Conservation (phyloP, 2,888 invertebrate species). For the Sturmia bella region DNA sequence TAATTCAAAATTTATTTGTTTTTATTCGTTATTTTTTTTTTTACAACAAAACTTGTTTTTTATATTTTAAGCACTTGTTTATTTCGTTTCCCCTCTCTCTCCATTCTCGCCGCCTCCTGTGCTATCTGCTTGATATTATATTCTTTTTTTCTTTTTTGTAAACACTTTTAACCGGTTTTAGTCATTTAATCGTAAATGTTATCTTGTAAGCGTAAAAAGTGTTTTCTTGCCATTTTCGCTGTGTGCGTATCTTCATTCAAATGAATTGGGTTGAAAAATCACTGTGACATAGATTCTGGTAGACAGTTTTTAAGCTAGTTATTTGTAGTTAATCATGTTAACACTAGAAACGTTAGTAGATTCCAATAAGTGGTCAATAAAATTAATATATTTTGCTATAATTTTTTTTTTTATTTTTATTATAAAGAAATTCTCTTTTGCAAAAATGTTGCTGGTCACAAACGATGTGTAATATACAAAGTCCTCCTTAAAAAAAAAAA, state of each 20-base stretch:
- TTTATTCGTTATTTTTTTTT: conserved; percentile 18
- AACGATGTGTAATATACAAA: no score
- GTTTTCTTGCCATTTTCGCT: background rate
- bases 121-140: conserved; percentile 2
- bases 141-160: background rate
- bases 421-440: no score
- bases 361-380: no score
- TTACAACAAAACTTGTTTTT: conserved; percentile 40
- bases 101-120: background rate
- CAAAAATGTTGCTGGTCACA: no score
- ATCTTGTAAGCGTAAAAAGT: no score
- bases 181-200: no score
- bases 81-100: background rate
- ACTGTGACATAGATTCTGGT: background rate
- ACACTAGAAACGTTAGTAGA: no score
- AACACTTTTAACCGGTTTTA: background rate
- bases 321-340: no score
- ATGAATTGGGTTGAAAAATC: background rate
- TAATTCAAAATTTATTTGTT: conserved; percentile 22
- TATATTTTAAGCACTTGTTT: conserved; percentile 27
- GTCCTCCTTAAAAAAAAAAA: no score
- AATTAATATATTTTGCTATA: no score
- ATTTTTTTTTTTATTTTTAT: no score
- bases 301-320: no score
- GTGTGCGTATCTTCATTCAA: background rate